These are phyloP conservation scores for Podarcis siculus DNA, from an alignment of 2,797 vertebrate genomes.

Conservation along the genomic window DNA sequence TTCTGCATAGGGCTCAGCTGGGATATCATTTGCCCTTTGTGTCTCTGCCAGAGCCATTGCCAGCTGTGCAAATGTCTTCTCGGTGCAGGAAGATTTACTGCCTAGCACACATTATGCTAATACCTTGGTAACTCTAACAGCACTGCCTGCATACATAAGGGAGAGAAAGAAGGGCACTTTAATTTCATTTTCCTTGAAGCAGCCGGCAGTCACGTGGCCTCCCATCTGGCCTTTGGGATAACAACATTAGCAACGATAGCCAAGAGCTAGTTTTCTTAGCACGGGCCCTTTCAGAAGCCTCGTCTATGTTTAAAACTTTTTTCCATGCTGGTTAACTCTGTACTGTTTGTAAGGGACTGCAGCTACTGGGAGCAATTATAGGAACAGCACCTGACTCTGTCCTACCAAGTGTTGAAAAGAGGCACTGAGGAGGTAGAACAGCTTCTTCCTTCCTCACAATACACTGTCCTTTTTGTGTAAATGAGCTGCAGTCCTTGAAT, in stretches of 20 bases:
- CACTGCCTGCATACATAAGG: neutral
- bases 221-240: constrained; percentile 43
- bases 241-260: constrained; percentile 34
- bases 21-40: neutral
- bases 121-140: neutral
- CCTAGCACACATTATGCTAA: neutral
- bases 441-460: neutral
- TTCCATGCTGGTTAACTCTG: neutral
- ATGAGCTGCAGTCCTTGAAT: neutral
- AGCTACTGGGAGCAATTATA: neutral
- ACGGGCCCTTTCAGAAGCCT: constrained; percentile 3
- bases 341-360: neutral
- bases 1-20: neutral
- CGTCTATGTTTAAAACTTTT: constrained; percentile 3
- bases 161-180: constrained; percentile 43
- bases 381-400: neutral
- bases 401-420: neutral
- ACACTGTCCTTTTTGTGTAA: neutral
- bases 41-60: fast-evolving
- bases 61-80: constrained; percentile 9
- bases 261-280: constrained; percentile 46
- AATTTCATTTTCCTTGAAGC: constrained; percentile 62
- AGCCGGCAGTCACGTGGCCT: constrained; percentile 35
- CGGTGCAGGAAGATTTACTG: constrained; percentile 25
- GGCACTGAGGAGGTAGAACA: neutral